A percentile compares a stretch with the other conserved stretches of the same genome.
Conservation (phyloP, 2,888 invertebrate species). For the Temnothorax rugatulus region DNA sequence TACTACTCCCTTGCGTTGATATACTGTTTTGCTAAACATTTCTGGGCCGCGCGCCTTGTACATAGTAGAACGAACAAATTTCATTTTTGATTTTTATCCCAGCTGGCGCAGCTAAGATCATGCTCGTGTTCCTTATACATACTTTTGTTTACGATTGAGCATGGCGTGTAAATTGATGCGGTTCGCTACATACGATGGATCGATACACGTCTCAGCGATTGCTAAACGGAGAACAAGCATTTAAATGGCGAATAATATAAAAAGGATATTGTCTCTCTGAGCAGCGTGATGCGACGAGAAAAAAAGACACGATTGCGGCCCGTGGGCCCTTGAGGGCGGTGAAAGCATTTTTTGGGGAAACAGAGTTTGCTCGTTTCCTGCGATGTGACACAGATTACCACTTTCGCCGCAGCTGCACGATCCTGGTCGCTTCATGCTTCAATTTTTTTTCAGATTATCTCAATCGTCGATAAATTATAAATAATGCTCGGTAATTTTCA, state of each 20-base stretch:
- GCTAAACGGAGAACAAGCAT: conserved; percentile 1
- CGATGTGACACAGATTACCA: conserved; percentile 73
- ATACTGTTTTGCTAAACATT: conserved; percentile 64
- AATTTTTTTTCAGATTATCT: conserved; percentile 47
- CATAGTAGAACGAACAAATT: conserved; percentile 63
- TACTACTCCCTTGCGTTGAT: conserved; percentile 51
- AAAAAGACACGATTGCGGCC: conserved; percentile 49
- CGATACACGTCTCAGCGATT: conserved; percentile 13
- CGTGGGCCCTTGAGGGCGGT: conserved; percentile 60
- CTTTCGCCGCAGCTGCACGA: conserved; percentile 75
- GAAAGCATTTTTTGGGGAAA: conserved; percentile 77
- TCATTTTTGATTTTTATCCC: conserved; percentile 28
- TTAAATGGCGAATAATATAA: conserved; percentile 9
- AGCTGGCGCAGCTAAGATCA: conserved; percentile 31
- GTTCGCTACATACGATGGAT: conserved; percentile 12
- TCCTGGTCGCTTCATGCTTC: conserved; percentile 68
- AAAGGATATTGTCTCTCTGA: conserved; percentile 28
- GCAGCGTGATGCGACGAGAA: conserved; percentile 46
- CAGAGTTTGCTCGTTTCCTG: conserved; percentile 75
- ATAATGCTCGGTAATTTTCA: not conserved
- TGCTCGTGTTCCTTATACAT: conserved; percentile 20
- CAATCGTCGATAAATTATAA: conserved; percentile 36
- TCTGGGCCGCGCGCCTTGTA: conserved; percentile 70
- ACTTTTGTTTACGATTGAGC: conserved; percentile 49
- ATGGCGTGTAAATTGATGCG: conserved; percentile 45